These are phyloP conservation scores for Drosophila paranaensis DNA, from an alignment of 2,888 invertebrate genomes.

Conservation along the genomic window DNA sequence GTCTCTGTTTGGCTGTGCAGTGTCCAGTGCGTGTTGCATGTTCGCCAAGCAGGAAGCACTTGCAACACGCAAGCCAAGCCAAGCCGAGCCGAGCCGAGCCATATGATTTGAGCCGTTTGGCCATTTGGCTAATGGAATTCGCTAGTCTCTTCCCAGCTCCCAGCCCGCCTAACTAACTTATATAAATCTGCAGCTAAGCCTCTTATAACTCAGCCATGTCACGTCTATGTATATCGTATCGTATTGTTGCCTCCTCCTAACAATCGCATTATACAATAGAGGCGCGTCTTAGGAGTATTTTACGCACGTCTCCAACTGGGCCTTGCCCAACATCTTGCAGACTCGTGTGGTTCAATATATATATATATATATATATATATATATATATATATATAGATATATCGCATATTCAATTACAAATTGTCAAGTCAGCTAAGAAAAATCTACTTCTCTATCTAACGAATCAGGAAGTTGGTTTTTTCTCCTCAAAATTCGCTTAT, in stretches of 20 bases:
- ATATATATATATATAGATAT: neutral
- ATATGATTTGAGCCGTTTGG: conserved; percentile 61
- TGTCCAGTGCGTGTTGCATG: conserved; percentile 70
- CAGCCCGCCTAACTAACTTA: conserved; percentile 46
- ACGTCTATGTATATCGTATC: conserved; percentile 41
- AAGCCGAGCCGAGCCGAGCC: conserved; percentile 40
- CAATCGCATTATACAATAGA: conserved; percentile 44
- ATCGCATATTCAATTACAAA: neutral
- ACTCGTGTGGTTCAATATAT: neutral
- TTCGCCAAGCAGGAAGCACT: conserved; percentile 71
- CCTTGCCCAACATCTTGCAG: conserved; percentile 42
- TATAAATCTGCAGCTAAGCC: conserved; percentile 61
- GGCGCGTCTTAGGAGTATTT: conserved; percentile 37
- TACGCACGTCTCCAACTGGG: conserved; percentile 32
- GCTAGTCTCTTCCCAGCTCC: conserved; percentile 33
- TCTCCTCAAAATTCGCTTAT: neutral
- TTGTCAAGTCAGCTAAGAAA: neutral
- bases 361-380: too few relatives aligned
- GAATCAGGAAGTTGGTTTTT: neutral
- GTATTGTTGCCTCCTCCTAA: conserved; percentile 19
- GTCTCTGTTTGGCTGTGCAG: conserved; percentile 21
- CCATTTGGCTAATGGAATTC: conserved; percentile 71
- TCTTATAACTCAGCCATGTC: conserved; percentile 57
- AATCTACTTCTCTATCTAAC: neutral
- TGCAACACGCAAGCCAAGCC: conserved; percentile 67